These are phyloP conservation scores for Lapara coniferarum DNA, from an alignment of 2,888 invertebrate species.

Conservation along the genomic window DNA sequence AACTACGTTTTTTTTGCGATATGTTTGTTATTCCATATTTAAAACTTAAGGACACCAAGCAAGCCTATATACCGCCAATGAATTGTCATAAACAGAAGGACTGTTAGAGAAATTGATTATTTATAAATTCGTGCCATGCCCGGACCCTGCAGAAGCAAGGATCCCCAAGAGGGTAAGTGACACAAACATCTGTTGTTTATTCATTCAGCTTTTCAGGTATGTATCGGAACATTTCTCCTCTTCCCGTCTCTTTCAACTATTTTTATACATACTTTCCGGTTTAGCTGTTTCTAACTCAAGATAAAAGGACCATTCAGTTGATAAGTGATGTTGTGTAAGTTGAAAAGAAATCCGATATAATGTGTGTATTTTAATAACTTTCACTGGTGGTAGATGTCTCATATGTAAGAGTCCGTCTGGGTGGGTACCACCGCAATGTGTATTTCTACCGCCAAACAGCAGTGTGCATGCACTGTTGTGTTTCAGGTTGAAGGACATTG, in stretches of 20 bases:
- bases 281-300: constrained; percentile 37
- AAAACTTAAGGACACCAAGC: too few relatives aligned
- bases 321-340: too few relatives aligned
- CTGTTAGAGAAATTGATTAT: constrained; percentile 53
- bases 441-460: too few relatives aligned
- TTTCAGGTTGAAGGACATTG: too few relatives aligned
- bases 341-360: too few relatives aligned
- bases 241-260: constrained; percentile 48
- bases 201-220: constrained; percentile 58
- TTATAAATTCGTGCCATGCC: constrained; percentile 59
- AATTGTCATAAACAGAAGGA: constrained; percentile 29
- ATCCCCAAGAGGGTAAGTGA: constrained; percentile 47
- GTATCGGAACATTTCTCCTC: constrained; percentile 51
- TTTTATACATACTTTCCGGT: constrained; percentile 40
- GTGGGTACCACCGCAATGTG: too few relatives aligned
- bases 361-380: too few relatives aligned
- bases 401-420: too few relatives aligned
- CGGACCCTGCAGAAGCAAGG: constrained; percentile 30
- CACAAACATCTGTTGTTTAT: constrained; percentile 73
- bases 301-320: neutral
- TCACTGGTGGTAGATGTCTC: too few relatives aligned
- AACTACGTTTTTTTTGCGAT: too few relatives aligned
- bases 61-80: neutral
- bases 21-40: too few relatives aligned
- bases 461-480: too few relatives aligned